Conservation (phyloP, 2,113 vertebrate genomes). For the Forbesichthys papilliferus region DNA sequence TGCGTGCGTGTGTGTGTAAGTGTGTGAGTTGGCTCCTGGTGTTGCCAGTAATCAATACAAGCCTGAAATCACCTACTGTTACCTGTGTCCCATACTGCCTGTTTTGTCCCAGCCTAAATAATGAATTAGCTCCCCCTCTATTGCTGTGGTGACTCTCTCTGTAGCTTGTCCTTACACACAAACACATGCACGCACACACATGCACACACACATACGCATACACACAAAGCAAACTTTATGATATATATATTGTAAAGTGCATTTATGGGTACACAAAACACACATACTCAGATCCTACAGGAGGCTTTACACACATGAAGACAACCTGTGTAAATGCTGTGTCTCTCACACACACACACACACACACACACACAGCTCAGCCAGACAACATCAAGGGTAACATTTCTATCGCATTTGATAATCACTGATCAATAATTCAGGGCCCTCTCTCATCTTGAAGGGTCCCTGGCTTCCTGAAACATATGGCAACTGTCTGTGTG, state of each 20-base stretch:
- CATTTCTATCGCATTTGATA: constrained; percentile 98
- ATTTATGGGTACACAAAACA: constrained; percentile 65
- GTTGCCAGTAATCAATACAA: constrained; percentile 97
- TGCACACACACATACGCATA: constrained; percentile 16
- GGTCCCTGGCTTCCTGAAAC: constrained; percentile 86
- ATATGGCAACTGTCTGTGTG: constrained; percentile 83
- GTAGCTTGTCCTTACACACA: constrained; percentile 50
- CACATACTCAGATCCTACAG: constrained; percentile 29
- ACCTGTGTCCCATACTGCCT: constrained; percentile 89
- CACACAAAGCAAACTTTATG: neutral
- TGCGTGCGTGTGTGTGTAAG: neutral
- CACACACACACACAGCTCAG: constrained; percentile 30
- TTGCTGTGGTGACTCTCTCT: constrained; percentile 59
- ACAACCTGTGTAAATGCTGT: constrained; percentile 41
- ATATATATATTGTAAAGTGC: constrained; percentile 3
- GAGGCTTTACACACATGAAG: constrained; percentile 49
- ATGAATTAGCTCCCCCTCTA: constrained; percentile 81
- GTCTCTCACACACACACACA: constrained; percentile 21
- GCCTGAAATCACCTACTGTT: constrained; percentile 92
- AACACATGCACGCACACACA: constrained; percentile 17
- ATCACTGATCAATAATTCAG: constrained; percentile 99
- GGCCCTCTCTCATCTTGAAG: constrained; percentile 85
- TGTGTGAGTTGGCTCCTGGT: constrained; percentile 85
- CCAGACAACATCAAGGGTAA: constrained; percentile 89
- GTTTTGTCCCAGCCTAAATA: constrained; percentile 99